These are phyloP conservation scores for Lepus townsendii DNA, from an alignment of 2,797 vertebrate species.

Conservation along the genomic window DNA sequence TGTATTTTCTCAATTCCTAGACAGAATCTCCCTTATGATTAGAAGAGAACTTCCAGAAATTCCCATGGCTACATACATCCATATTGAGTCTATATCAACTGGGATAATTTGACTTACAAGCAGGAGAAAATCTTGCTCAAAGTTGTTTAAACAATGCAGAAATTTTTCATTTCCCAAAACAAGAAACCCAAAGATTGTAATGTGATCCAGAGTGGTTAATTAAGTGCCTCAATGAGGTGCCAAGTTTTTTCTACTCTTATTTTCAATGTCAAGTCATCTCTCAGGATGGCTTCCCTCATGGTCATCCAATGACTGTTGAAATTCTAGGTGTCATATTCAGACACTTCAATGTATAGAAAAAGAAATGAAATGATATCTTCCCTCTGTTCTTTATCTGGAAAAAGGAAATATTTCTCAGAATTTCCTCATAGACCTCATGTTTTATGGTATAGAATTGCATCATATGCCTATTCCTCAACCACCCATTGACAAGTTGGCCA, in stretches of 20 bases:
- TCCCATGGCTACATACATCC: neutral
- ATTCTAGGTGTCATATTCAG: neutral
- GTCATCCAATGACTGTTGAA: slow-evolving; percentile 3
- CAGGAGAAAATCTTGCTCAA: slow-evolving; percentile 44
- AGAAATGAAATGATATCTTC: slow-evolving; percentile 4
- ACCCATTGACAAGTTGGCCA: neutral
- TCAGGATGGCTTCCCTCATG: neutral
- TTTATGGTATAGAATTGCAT: neutral
- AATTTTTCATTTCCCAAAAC: neutral
- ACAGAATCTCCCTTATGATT: neutral
- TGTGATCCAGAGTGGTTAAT: neutral
- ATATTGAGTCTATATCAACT: neutral
- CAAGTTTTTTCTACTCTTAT: neutral
- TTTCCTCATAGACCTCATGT: neutral
- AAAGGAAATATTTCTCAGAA: slow-evolving; percentile 36
- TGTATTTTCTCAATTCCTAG: neutral
- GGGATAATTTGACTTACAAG: neutral
- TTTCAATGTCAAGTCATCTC: neutral
- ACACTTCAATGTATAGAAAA: neutral
- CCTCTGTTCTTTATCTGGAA: slow-evolving; percentile 21
- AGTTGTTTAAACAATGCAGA: slow-evolving; percentile 22
- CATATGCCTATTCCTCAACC: neutral
- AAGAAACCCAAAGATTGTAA: neutral
- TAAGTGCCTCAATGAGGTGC: neutral
- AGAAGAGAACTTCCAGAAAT: slow-evolving; percentile 19